phyloP scores from a whole-genome alignment of 2,113 vertebrate genomes.

The Opisthocomus hoazin region DNA sequence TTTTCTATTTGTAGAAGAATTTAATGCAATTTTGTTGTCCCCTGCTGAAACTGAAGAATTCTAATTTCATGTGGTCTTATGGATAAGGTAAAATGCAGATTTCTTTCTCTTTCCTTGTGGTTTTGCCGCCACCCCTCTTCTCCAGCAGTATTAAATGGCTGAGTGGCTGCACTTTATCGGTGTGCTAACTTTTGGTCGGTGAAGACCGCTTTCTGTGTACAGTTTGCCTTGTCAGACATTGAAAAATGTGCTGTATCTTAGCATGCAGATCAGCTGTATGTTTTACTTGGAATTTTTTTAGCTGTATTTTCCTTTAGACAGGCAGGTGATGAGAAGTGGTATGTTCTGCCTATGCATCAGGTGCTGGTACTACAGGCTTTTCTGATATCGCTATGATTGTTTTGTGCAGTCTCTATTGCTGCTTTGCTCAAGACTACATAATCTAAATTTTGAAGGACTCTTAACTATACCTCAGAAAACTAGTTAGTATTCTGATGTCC shows the following conservation, averaged over 20 bases:
- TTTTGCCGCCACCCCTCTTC: constrained; percentile 6
- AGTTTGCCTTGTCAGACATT: constrained; percentile 38
- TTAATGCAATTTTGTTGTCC: constrained; percentile 75
- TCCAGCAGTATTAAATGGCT: constrained; percentile 64
- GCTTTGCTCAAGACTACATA: constrained; percentile 49
- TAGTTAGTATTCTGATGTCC: constrained; percentile 55
- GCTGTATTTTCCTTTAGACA: constrained; percentile 49
- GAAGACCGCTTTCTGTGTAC: constrained; percentile 26
- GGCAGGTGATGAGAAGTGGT: neutral
- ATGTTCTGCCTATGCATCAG: constrained; percentile 29
- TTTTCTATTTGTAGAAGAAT: constrained; percentile 72
- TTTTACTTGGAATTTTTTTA: constrained; percentile 56
- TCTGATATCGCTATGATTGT: constrained; percentile 50
- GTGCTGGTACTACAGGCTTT: constrained; percentile 48
- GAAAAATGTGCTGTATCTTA: constrained; percentile 52
- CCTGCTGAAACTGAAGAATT: constrained; percentile 75
- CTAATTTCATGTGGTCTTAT: constrained; percentile 66
- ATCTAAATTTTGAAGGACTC: constrained; percentile 69
- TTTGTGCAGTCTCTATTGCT: constrained; percentile 55
- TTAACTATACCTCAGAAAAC: constrained; percentile 70
- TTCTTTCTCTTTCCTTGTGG: neutral
- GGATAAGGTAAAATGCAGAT: constrained; percentile 60
- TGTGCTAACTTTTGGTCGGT: constrained; percentile 53
- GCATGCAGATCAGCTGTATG: constrained; percentile 47
- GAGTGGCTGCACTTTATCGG: constrained; percentile 63